Evolutionary conservation across 1,140 invertebrate species (phyloP), one percentile per base, ranked within the genome.

Genomic region (Rhagoletis zephyria): DNA sequence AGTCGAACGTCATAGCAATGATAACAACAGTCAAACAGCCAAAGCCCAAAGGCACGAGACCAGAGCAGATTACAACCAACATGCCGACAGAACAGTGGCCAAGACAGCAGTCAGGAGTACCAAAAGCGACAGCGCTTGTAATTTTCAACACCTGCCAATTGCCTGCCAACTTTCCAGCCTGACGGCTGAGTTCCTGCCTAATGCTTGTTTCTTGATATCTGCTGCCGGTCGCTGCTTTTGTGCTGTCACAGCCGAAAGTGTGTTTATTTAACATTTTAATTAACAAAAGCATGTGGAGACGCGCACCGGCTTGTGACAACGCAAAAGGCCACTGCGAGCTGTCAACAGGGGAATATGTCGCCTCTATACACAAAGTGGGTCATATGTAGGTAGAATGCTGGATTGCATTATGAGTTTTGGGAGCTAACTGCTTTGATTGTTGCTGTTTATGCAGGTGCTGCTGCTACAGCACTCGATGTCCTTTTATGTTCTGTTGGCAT

Each of bases 251-350:
- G 40, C 42, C 67, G 45, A 74, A 74, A n/a, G 67, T 74, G 42
- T 74, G 42, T 74, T 74, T 74, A 74, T 74, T 74, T 74, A 74
- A 74, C 67, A 74, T 74, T 74, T 74, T 74, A 74, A 74, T 74
- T 74, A 74, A 74, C 40, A 48, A 74, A 74, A 74, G 67, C 30
- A 9, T 40, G 19, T 67, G 40, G 30, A 30, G 30, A 42, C 14
- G 67, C 16, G 42, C 40, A 10, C 16, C 42, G 16, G 42, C 19
- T 30, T 30, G 30, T 67, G 9, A 12, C 30, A 67, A 67, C 6
- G 59, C 61, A 63, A n/a, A 63, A 63, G 30, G 51, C 51, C 51
- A 56, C 67, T 48, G 61, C 10, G 5, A 56, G 67, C 9, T 48
- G 67, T 12, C 67, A 74, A 42, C 67, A 56, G 51, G 10, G 51